A percentile compares a stretch with the other conserved stretches of the same genome.
Conservation (phyloP, 2,113 vertebrate species). For the Alouatta palliata region DNA sequence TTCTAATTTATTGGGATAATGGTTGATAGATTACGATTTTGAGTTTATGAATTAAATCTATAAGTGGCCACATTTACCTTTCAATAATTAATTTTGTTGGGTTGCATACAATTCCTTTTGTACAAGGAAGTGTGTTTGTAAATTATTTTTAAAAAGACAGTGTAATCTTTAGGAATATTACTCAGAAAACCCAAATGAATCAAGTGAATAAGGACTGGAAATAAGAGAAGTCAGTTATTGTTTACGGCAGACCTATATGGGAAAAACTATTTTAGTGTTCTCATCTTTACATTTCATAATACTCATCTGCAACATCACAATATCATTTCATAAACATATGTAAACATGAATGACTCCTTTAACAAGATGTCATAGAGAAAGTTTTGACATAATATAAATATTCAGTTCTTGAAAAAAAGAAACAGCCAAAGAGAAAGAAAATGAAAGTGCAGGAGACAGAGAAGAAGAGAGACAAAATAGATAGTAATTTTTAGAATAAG, state of each 20-base stretch:
- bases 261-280: background rate
- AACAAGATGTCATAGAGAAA: background rate
- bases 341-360: conserved; percentile 7
- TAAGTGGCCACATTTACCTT: conserved; percentile 17
- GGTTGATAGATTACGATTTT: background rate
- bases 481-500: background rate
- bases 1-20: background rate
- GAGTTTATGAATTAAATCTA: conserved; percentile 51
- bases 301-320: background rate
- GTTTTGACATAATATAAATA: conserved; percentile 33
- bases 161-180: conserved; percentile 49
- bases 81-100: conserved; percentile 18
- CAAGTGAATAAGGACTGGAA: background rate
- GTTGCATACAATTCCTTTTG: background rate
- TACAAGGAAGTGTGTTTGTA: background rate
- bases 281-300: conserved; percentile 47
- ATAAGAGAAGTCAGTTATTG: conserved; percentile 28
- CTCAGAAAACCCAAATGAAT: conserved; percentile 1
- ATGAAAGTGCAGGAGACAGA: background rate
- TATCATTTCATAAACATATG: background rate
- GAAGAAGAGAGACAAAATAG: background rate
- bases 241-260: background rate
- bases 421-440: background rate
- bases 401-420: background rate
- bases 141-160: background rate